phyloP scores from a whole-genome alignment of 1,140 invertebrate genomes.

The Leptinotarsa undecemlineata region DNA sequence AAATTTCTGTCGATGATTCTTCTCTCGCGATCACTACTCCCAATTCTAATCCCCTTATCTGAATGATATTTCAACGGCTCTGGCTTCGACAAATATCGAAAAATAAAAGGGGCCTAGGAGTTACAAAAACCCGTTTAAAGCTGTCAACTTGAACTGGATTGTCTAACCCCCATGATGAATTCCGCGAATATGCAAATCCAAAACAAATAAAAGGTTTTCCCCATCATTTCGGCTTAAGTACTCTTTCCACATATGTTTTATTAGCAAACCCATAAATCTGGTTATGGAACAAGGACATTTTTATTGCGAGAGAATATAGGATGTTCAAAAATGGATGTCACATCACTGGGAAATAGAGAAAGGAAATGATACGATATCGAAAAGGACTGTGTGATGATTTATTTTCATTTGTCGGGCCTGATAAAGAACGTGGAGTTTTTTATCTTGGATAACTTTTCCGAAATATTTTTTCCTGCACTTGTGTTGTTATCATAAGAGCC shows the following conservation, averaged over 20 bases:
- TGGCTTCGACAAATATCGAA: not conserved
- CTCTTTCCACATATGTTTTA: constrained; percentile 17
- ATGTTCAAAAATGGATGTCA: not conserved
- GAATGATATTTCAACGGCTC: too few relatives aligned
- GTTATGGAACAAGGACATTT: constrained; percentile 15
- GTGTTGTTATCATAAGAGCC: too few relatives aligned
- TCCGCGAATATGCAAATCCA: constrained; percentile 12
- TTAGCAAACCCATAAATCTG: constrained; percentile 14
- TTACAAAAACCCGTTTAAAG: not conserved
- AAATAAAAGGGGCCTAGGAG: not conserved
- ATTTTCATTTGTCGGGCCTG: too few relatives aligned
- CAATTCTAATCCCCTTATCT: too few relatives aligned
- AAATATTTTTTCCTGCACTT: too few relatives aligned
- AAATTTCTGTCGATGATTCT: too few relatives aligned
- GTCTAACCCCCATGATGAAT: constrained; percentile 8
- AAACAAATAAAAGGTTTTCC: constrained; percentile 21
- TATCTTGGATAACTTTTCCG: too few relatives aligned
- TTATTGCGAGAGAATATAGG: not conserved
- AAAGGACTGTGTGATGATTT: too few relatives aligned
- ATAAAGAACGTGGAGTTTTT: too few relatives aligned
- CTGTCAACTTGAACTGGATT: constrained; percentile 4
- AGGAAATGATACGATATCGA: too few relatives aligned
- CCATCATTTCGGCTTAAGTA: not conserved
- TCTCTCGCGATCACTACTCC: too few relatives aligned
- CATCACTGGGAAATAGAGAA: not conserved